Conservation (phyloP, 2,797 vertebrate species). For the Erpetoichthys calabaricus region DNA sequence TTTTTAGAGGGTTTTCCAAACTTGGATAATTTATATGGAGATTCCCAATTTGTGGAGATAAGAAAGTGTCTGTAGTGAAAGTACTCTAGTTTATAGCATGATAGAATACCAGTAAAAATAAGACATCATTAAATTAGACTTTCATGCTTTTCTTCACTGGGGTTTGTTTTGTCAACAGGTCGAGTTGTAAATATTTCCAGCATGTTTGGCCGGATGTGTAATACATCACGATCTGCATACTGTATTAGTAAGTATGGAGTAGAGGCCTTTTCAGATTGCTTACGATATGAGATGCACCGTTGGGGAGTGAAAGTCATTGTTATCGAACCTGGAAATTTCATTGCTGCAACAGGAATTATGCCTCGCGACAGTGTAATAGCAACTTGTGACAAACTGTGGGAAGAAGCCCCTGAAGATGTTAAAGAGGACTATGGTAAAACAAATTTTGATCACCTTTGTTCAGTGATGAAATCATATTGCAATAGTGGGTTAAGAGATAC, state of each 20-base stretch:
- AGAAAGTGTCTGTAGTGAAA: no score
- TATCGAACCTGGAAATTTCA: constrained; percentile 67
- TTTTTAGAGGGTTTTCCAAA: no score
- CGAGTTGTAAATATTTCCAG: constrained; percentile 71
- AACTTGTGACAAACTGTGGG: constrained; percentile 60
- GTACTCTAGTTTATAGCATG: no score
- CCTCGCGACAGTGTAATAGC: constrained; percentile 39
- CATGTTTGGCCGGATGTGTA: constrained; percentile 63
- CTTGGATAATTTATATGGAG: no score
- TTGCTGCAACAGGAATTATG: constrained; percentile 61
- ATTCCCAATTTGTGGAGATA: no score
- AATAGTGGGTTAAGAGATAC: constrained; percentile 48
- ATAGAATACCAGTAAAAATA: no score
- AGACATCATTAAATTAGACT: no score
- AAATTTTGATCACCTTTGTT: constrained; percentile 47
- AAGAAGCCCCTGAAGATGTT: constrained; percentile 33
- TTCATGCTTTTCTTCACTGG: no score
- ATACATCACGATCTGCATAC: constrained; percentile 55
- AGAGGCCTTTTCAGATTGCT: constrained; percentile 72
- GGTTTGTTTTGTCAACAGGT: constrained; percentile 35
- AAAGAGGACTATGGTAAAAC: constrained; percentile 58
- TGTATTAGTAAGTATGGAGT: constrained; percentile 70
- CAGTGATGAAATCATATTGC: constrained; percentile 56
- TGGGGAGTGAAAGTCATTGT: constrained; percentile 71
- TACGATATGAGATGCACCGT: constrained; percentile 71